Evolutionary conservation across 2,113 vertebrate genomes (phyloP).

Genomic region (Bos javanicus): DNA sequence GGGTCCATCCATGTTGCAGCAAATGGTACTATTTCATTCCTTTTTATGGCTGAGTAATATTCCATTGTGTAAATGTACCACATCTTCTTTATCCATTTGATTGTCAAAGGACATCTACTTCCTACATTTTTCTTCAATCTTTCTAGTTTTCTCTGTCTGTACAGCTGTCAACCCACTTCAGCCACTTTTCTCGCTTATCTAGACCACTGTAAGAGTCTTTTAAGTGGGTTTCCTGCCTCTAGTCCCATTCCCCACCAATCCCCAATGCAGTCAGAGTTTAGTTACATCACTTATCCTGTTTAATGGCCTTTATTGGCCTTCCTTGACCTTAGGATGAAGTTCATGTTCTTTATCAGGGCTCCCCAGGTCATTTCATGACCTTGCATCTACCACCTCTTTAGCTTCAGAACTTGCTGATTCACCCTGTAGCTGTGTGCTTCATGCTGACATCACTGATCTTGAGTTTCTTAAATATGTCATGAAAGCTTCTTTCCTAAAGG

Average conservation of each 20-base stretch:
- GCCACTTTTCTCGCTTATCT: not conserved
- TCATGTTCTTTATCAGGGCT: not conserved
- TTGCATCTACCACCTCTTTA: not conserved
- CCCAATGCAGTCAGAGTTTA: not conserved
- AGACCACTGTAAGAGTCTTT: not conserved
- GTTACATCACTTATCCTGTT: not conserved
- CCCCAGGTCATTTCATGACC: not conserved
- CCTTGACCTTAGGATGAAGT: not conserved
- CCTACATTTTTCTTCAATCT: not conserved
- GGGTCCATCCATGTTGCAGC: not conserved
- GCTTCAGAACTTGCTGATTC: not conserved
- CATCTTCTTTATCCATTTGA: not conserved
- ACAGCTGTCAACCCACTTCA: not conserved
- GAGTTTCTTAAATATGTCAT: not conserved
- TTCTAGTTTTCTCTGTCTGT: not conserved
- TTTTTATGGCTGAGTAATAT: not conserved
- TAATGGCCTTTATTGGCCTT: not conserved
- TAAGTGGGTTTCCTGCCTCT: not conserved
- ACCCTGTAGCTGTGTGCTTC: not conserved
- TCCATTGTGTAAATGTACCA: not conserved
- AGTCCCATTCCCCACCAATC: not conserved
- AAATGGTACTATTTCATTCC: not conserved
- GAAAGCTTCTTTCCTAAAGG: not conserved
- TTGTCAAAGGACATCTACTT: not conserved
- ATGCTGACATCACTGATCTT: not conserved